Percentiles rank a stretch among this genome's conserved stretches.
phyloP scores from a whole-genome alignment of 2,113 vertebrate species.

The Fulica atra region DNA sequence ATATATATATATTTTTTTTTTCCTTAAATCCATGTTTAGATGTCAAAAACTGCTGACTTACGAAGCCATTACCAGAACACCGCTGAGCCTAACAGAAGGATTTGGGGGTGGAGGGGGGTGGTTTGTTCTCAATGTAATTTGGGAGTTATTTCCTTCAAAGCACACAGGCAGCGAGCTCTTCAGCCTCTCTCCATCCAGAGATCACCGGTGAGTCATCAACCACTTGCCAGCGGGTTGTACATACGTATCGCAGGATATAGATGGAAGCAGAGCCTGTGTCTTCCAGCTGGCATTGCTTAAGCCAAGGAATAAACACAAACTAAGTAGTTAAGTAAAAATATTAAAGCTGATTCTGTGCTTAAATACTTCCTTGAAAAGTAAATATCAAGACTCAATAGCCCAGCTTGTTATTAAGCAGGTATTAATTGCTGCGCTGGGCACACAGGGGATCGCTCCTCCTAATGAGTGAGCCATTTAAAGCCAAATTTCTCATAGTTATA shows the following conservation, averaged over 20 bases:
- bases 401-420: too few relatives aligned
- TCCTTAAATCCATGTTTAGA: background rate
- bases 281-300: background rate
- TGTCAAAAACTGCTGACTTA: background rate
- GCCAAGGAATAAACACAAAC: background rate
- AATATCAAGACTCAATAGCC: too few relatives aligned
- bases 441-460: too few relatives aligned
- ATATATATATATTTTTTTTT: too few relatives aligned
- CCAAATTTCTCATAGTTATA: too few relatives aligned
- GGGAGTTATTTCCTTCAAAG: background rate
- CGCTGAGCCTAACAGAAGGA: fast-evolving
- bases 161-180: background rate
- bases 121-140: background rate
- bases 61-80: background rate
- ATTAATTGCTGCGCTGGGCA: too few relatives aligned
- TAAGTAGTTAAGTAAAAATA: background rate
- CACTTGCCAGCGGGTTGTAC: background rate
- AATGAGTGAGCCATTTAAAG: too few relatives aligned
- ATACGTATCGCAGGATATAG: fast-evolving
- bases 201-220: background rate
- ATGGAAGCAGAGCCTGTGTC: background rate
- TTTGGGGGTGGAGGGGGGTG: background rate
- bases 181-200: background rate
- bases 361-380: background rate
- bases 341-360: background rate